phyloP scores from a whole-genome alignment of 2,113 vertebrate genomes.

The Atherinomorus stipes region DNA sequence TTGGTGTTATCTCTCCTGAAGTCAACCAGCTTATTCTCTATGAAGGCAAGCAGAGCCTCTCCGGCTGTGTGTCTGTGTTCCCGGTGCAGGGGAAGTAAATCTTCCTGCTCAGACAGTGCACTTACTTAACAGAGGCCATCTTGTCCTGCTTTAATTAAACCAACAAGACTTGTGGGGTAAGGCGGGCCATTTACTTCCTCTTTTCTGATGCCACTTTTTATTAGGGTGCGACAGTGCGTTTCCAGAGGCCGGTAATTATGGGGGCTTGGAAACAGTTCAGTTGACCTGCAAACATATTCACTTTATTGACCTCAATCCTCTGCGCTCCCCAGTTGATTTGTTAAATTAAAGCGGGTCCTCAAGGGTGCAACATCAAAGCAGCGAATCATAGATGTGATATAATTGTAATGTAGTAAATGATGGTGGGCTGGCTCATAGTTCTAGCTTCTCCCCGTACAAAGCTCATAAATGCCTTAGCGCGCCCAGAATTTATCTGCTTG shows the following conservation, averaged over 20 bases:
- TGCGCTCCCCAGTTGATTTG: neutral
- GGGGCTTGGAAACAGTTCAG: neutral
- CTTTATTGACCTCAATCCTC: neutral
- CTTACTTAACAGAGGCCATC: constrained; percentile 24
- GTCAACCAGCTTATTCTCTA: neutral
- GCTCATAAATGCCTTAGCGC: too few relatives aligned
- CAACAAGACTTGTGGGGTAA: constrained; percentile 24
- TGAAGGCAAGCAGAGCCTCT: neutral
- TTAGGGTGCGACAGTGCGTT: constrained; percentile 20
- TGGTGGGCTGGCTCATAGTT: constrained; percentile 5
- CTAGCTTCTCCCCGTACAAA: neutral
- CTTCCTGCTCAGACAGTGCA: constrained; percentile 23
- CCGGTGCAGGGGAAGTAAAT: constrained; percentile 25
- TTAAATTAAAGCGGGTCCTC: constrained; percentile 7
- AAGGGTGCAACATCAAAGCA: constrained; percentile 15
- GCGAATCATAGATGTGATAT: neutral
- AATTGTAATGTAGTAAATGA: neutral
- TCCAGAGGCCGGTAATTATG: constrained; percentile 31
- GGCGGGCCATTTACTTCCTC: neutral
- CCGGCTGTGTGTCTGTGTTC: neutral
- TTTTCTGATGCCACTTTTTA: constrained; percentile 44
- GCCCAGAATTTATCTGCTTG: neutral
- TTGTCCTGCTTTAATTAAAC: constrained; percentile 41
- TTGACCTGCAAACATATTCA: constrained; percentile 23
- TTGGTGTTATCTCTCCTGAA: neutral